Evolutionary conservation across 2,113 vertebrate genomes (phyloP), one percentile per base, ranked within the genome.

Genomic region (Microtus pennsylvanicus): DNA sequence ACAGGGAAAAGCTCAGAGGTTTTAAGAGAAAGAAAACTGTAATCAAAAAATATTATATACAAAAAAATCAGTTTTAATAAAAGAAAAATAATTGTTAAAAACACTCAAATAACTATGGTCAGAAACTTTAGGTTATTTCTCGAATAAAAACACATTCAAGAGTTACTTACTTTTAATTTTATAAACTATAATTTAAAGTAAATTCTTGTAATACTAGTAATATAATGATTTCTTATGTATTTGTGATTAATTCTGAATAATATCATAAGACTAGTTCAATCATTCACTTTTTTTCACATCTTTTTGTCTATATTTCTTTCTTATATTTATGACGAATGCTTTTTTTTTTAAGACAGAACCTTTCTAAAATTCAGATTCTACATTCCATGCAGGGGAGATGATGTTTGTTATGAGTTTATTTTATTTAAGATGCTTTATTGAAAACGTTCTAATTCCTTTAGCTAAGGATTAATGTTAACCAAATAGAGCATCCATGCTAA

Each of bases 181-280:
- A 89, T 47, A 94, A 96, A 65, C 78, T 47, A 19, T 92, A 94
- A 65, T 7, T 14, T 92, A 78, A 63, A 85, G 11, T 93, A 26
- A 93, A 45, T 50, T 91, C 50, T 91, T 72, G 63, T 3, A 76
- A 5, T 70, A 55, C 17, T 87, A 55, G 35, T 5, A 90, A 94
- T 90, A 76, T 88, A 85, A 86, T 42, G 9, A 5, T 58, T 74
- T 52, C 45, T 92, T 91, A 47, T 95, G 22, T 52, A 9, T 50
- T 28, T 77, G 3, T 69, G 52, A 82, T 91, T 95, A 96, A 70
- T 89, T 91, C n/a, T 75, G 55, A 92, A 63, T 21, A 2, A 63
- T 21, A 2, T 76, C 3, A 52, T 85, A 61, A 35, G 26, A 13
- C 14, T 78, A 67, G 33, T 97, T 30, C 7, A 75, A 2, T 89